phyloP scores from a whole-genome alignment of 2,113 vertebrate species.

The Dinomys branickii region DNA sequence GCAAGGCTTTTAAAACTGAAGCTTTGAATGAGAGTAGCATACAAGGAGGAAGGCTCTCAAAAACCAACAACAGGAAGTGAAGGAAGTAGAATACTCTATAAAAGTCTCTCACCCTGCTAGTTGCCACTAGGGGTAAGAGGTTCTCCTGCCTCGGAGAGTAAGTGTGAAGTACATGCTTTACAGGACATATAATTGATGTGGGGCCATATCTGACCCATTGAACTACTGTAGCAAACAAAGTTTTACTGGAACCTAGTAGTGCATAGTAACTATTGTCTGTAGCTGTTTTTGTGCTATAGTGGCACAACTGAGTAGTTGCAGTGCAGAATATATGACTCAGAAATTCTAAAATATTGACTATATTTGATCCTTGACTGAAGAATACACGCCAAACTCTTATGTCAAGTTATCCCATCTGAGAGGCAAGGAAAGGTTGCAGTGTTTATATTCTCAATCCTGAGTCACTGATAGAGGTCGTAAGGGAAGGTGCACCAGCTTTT shows the following conservation, averaged over 20 bases:
- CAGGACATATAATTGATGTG: rapidly evolving
- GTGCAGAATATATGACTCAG: background rate
- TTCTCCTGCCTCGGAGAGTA: background rate
- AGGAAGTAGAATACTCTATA: background rate
- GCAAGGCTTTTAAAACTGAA: background rate
- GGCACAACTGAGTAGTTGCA: background rate
- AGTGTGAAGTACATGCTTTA: background rate
- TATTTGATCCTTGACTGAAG: background rate
- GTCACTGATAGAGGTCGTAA: background rate
- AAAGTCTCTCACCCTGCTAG: background rate
- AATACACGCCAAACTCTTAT: background rate
- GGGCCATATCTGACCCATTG: background rate
- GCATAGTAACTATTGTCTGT: background rate
- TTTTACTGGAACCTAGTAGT: conserved; percentile 21
- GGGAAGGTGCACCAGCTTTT: background rate
- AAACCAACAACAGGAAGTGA: background rate
- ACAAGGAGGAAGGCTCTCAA: background rate
- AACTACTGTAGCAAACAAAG: conserved; percentile 51
- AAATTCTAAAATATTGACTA: background rate
- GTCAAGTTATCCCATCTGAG: background rate
- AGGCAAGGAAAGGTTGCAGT: background rate
- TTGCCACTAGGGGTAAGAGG: background rate
- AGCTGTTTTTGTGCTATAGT: background rate
- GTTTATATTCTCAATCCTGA: background rate
- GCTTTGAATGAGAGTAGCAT: background rate